A percentile compares a stretch with the other conserved stretches of the same genome.
phyloP scores from a whole-genome alignment of 2,888 invertebrate species.

The Falcaria lacertinaria region DNA sequence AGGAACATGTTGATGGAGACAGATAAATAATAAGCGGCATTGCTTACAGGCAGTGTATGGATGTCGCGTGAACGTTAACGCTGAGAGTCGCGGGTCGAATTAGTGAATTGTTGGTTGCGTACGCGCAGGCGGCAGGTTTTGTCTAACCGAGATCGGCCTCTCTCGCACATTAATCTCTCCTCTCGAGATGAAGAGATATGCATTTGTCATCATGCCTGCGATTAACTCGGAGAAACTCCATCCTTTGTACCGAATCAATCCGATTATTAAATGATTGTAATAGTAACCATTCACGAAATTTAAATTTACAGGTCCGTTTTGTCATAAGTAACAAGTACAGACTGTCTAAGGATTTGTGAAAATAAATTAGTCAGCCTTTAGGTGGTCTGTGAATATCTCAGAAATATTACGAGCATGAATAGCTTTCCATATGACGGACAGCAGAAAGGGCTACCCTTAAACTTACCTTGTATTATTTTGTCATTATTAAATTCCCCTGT shows the following conservation, averaged over 20 bases:
- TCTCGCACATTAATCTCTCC: slow-evolving; percentile 70
- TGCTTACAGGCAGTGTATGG: slow-evolving; percentile 59
- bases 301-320: slow-evolving; percentile 13
- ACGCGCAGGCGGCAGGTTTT: slow-evolving; percentile 68
- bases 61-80: slow-evolving; percentile 62
- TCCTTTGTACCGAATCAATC: slow-evolving; percentile 71
- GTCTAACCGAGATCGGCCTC: slow-evolving; percentile 63
- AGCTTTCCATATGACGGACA: slow-evolving; percentile 76
- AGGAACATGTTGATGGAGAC: slow-evolving; percentile 46
- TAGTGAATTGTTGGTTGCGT: slow-evolving; percentile 58
- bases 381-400: slow-evolving; percentile 69
- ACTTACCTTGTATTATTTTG: slow-evolving; percentile 78
- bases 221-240: slow-evolving; percentile 69
- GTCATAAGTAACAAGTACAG: slow-evolving; percentile 25
- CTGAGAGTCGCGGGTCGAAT: slow-evolving; percentile 55
- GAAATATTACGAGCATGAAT: slow-evolving; percentile 76
- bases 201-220: slow-evolving; percentile 75
- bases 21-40: slow-evolving; percentile 76
- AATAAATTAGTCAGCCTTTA: slow-evolving; percentile 72
- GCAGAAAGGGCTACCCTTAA: slow-evolving; percentile 76
- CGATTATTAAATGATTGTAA: slow-evolving; percentile 49
- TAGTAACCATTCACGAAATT: slow-evolving; percentile 32
- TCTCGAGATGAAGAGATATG: slow-evolving; percentile 74
- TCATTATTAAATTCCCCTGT: slow-evolving; percentile 80
- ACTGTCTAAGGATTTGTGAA: slow-evolving; percentile 12